A percentile compares a stretch with the other conserved stretches of the same genome.
Evolutionary conservation across 2,888 invertebrate species (phyloP).

Genomic region (Parasteatoda lunata): DNA sequence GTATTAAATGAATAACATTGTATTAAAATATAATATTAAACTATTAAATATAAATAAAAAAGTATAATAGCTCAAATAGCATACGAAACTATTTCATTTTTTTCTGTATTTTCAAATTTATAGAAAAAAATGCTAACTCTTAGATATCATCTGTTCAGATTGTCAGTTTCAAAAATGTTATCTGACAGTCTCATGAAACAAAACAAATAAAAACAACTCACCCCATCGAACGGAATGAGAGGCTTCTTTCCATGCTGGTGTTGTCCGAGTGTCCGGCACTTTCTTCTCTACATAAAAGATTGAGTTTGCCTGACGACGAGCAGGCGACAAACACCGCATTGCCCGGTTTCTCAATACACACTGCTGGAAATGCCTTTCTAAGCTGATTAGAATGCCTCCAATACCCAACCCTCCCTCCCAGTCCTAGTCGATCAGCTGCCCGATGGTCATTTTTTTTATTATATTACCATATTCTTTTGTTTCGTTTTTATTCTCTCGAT

Average conservation of each 20-base stretch:
- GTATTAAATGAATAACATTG: too few species aligned
- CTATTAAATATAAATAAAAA: too few species aligned
- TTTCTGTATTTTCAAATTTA: background rate
- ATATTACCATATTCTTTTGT: background rate
- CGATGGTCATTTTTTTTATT: constrained; percentile 1
- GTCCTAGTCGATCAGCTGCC: constrained; percentile 8
- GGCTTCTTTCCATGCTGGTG: constrained; percentile 49
- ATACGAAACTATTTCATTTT: background rate
- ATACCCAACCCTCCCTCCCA: background rate
- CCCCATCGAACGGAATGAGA: constrained; percentile 65
- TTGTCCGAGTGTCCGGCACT: constrained; percentile 23
- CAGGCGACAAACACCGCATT: constrained; percentile 57
- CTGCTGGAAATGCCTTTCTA: background rate
- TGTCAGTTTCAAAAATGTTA: too few species aligned
- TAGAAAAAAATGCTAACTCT: background rate
- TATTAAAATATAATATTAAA: too few species aligned
- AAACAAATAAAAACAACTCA: constrained; percentile 12
- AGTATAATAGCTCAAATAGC: background rate
- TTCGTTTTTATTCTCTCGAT: constrained; percentile 4
- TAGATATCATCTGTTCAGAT: background rate
- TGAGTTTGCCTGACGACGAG: constrained; percentile 41
- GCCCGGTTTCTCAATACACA: constrained; percentile 12
- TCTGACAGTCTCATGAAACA: background rate
- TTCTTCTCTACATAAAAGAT: constrained; percentile 58
- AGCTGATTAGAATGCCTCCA: constrained; percentile 43